phyloP scores from a whole-genome alignment of 2,113 vertebrate species.

The Otolemur garnettii region DNA sequence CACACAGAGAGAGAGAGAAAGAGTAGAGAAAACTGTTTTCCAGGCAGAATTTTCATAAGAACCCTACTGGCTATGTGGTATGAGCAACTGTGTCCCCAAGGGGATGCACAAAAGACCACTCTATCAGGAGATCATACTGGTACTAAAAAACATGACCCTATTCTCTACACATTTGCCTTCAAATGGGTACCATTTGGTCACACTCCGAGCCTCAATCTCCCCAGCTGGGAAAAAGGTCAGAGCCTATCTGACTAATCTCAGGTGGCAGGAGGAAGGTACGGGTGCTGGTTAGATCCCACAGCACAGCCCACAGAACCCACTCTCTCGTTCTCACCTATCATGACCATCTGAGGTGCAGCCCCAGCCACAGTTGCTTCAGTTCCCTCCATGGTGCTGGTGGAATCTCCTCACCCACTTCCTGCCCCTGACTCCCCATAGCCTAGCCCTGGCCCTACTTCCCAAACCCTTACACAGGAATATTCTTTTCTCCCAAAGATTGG shows the following conservation, averaged over 20 bases:
- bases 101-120: background rate
- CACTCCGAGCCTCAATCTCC: background rate
- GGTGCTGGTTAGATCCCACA: no score
- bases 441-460: background rate
- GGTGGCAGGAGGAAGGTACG: accelerated
- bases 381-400: background rate
- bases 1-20: background rate
- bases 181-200: background rate
- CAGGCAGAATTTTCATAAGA: background rate
- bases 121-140: background rate
- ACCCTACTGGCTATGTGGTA: accelerated
- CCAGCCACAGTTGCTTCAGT: background rate
- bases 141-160: no score
- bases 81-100: background rate
- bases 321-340: accelerated
- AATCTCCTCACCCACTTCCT: background rate
- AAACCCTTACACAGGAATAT: background rate
- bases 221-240: no score
- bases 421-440: background rate
- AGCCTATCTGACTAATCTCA: background rate
- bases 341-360: background rate
- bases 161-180: background rate
- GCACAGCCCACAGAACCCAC: accelerated
- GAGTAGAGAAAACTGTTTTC: background rate
- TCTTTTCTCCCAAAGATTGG: slow-evolving; percentile 66